Evolutionary conservation across 1,140 invertebrate genomes (phyloP).

Genomic region (Lordiphosa stackelbergi): DNA sequence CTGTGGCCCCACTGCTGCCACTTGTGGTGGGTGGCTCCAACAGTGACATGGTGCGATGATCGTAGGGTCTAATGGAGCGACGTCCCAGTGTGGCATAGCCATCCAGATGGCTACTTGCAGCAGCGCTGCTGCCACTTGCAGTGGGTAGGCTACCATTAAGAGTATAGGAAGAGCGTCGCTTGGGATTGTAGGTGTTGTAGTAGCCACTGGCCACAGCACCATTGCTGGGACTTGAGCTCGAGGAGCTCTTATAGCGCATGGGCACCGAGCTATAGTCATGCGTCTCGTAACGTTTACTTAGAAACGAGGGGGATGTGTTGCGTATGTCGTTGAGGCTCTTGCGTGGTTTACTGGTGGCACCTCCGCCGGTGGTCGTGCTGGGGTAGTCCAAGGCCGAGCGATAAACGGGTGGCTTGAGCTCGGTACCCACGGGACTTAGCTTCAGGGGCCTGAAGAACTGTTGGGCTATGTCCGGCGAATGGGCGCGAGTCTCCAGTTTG

Average conservation of each 20-base stretch:
- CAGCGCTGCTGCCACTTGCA: slow-evolving; percentile 26
- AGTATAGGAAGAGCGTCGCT: slow-evolving; percentile 70
- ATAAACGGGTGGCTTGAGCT: slow-evolving; percentile 71
- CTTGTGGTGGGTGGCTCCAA: slow-evolving; percentile 52
- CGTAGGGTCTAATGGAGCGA: slow-evolving; percentile 61
- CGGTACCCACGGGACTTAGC: slow-evolving; percentile 67
- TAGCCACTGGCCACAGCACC: slow-evolving; percentile 48
- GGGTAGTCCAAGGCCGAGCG: slow-evolving; percentile 62
- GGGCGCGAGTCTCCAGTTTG: slow-evolving; percentile 47
- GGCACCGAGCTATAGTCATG: slow-evolving; percentile 58
- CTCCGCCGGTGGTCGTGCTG: slow-evolving; percentile 8
- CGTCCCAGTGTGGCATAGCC: slow-evolving; percentile 74
- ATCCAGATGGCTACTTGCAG: slow-evolving; percentile 47
- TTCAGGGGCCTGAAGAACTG: slow-evolving; percentile 72
- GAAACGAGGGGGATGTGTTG: slow-evolving; percentile 67
- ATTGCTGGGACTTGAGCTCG: slow-evolving; percentile 69
- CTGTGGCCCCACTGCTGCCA: slow-evolving; percentile 9
- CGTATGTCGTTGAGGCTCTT: slow-evolving; percentile 74
- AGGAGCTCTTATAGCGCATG: slow-evolving; percentile 65
- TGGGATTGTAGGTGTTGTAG: slow-evolving; percentile 74
- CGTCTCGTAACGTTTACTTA: slow-evolving; percentile 56
- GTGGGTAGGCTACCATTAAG: slow-evolving; percentile 55
- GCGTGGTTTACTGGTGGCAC: slow-evolving; percentile 56
- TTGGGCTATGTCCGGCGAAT: slow-evolving; percentile 68
- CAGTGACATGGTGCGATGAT: slow-evolving; percentile 73